These are phyloP conservation scores for Gymnosoma rotundatum DNA, from an alignment of 2,888 invertebrate genomes.

Conservation along the genomic window DNA sequence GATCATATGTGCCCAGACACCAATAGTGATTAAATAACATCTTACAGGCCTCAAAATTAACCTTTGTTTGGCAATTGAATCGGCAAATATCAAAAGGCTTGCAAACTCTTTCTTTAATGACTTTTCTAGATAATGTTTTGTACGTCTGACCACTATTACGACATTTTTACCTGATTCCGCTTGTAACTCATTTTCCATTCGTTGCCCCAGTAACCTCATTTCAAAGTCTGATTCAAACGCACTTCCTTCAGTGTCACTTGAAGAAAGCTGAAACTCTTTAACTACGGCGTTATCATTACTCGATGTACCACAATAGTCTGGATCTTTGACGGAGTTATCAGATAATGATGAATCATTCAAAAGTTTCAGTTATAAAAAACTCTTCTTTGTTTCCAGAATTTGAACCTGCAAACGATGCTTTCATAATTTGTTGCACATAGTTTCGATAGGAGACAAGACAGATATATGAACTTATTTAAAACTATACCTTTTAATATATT, in stretches of 20 bases:
- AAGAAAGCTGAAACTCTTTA: conserved; percentile 42
- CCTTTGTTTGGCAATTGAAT: not conserved
- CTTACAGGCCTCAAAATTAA: too few relatives aligned
- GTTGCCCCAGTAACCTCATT: conserved; percentile 46
- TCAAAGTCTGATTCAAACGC: conserved; percentile 47
- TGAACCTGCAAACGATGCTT: conserved; percentile 37
- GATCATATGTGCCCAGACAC: too few relatives aligned
- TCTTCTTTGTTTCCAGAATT: conserved; percentile 45
- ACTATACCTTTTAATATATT: conserved; percentile 39
- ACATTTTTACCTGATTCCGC: conserved; percentile 43
- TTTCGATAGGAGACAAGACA: conserved; percentile 40
- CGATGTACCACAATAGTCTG: conserved; percentile 49
- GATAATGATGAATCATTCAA: conserved; percentile 47
- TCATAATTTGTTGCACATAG: conserved; percentile 49
- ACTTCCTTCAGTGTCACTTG: conserved; percentile 45
- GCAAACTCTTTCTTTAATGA: conserved; percentile 44
- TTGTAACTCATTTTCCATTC: conserved; percentile 54
- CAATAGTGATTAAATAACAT: too few relatives aligned
- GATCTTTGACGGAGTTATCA: conserved; percentile 51
- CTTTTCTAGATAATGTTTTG: conserved; percentile 28
- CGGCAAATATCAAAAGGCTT: conserved; percentile 36
- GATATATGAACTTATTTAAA: conserved; percentile 46
- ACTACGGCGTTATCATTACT: conserved; percentile 48
- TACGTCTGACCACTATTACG: conserved; percentile 47
- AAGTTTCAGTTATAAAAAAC: conserved; percentile 42